Evolutionary conservation across 64 coral and sea anemone species (phyloP), one percentile per base, ranked within the genome.

Genomic region (Pocillopora verrucosa): DNA sequence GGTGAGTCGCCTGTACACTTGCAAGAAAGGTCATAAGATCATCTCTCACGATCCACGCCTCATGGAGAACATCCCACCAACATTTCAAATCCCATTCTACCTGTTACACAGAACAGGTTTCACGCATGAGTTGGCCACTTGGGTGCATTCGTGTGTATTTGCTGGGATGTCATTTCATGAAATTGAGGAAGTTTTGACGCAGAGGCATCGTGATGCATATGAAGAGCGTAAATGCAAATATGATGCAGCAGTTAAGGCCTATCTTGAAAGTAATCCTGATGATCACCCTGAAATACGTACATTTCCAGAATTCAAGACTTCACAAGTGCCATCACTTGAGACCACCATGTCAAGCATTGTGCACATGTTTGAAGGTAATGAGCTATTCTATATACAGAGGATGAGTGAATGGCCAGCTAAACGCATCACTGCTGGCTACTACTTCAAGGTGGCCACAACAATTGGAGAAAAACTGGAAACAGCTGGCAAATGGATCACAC

Each of bases 41-140:
- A 92, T 87, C 61, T 76, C 90, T 36, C 90, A 92, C 61, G 90
- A 92, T 80, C 90, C 90, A 69, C 60, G 86, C 34, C 65, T 92
- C 45, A 76, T 92, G 56, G 76, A 76, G 20, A 78, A 87, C 38
- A 92, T 92, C 15, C 90, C 90, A 34, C 37, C 90, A 60, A 73
- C 90, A n/a, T 68, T 58, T 38, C 65, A 80, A n/a, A 65, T 87
- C n/a, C 90, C 90, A n/a, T 92, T 92, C 25, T 76, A 87, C 25
- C 82, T 92, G 64, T 75, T 92, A 38, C 90, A 92, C 61, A 86
- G 64, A 80, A 92, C 90, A 75, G 90, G 90, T 22, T 92, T 92
- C 25, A 92, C 90, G 3, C 76, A 86, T 61, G 90, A 92, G 51
- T 64, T 92, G 35, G 76, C 74, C 57, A 86, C 86, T 30, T 87